Percentiles rank a stretch among this genome's conserved stretches.
phyloP scores from a whole-genome alignment of 2,888 invertebrate species.

The Caenorhabditis drosophilae region DNA sequence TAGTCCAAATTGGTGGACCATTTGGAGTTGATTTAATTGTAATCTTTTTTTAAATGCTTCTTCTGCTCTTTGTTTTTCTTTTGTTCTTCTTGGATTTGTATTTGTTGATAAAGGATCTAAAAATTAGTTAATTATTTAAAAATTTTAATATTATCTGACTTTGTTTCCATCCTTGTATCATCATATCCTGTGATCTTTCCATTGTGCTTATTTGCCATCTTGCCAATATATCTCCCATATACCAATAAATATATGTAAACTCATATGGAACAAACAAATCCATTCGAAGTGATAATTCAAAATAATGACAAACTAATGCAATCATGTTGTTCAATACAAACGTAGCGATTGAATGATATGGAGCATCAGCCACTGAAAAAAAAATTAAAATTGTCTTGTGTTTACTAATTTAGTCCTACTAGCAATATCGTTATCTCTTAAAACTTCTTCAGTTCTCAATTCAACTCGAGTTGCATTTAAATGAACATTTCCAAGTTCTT shows the following conservation, averaged over 20 bases:
- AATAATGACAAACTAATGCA: constrained; percentile 88
- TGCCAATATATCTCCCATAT: constrained; percentile 34
- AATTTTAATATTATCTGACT: too few relatives aligned
- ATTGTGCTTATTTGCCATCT: constrained; percentile 33
- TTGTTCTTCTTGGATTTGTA: too few relatives aligned
- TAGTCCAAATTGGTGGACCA: constrained; percentile 12
- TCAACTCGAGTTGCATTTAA: constrained; percentile 77
- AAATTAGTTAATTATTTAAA: too few relatives aligned
- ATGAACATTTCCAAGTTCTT: constrained; percentile 88
- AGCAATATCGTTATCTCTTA: constrained; percentile 10
- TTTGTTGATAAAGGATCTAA: too few relatives aligned
- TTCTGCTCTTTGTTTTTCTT: neutral
- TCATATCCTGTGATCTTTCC: constrained; percentile 24
- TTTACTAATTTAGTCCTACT: too few relatives aligned
- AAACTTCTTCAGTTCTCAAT: constrained; percentile 12
- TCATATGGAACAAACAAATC: constrained; percentile 95
- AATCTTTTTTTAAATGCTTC: constrained; percentile 5
- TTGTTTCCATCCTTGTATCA: neutral
- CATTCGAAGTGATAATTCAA: constrained; percentile 90
- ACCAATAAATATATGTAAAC: constrained; percentile 92
- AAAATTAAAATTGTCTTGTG: too few relatives aligned
- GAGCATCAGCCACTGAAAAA: constrained; percentile 3
- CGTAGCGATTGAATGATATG: constrained; percentile 72
- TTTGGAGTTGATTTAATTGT: neutral
- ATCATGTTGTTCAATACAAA: constrained; percentile 94